Percentiles rank a stretch among this genome's conserved stretches.
Conservation (phyloP, 2,888 invertebrate genomes). For the Apamea epomidion region DNA sequence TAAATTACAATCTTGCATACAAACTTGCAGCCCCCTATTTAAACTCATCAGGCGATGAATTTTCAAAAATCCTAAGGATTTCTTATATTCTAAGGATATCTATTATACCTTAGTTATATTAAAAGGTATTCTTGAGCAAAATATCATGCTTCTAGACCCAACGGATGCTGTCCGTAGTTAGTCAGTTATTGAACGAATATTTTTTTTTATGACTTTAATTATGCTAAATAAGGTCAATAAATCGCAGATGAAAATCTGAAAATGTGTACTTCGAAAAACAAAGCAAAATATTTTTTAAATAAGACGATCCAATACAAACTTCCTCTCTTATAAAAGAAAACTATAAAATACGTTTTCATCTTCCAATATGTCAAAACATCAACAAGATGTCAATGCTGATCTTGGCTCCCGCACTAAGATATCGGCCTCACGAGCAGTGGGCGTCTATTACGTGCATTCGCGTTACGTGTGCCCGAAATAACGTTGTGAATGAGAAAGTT, state of each 20-base stretch:
- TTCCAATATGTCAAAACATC: slow-evolving; percentile 22
- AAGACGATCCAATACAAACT: not conserved
- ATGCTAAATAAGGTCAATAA: not conserved
- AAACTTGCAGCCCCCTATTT: not conserved
- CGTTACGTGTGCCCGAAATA: slow-evolving; percentile 64
- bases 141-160: not conserved
- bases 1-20: not conserved
- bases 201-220: too few relatives aligned
- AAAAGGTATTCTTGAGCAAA: not conserved
- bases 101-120: not conserved
- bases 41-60: not conserved
- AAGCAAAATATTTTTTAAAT: not conserved
- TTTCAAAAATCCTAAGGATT: not conserved
- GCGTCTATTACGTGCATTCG: slow-evolving; percentile 59
- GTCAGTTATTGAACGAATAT: not conserved
- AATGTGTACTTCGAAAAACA: not conserved
- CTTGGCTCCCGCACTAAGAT: slow-evolving; percentile 44
- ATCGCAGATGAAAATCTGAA: not conserved
- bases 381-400: slow-evolving; percentile 44
- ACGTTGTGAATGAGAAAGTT: slow-evolving; percentile 68
- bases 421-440: slow-evolving; percentile 49
- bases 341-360: not conserved
- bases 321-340: not conserved
- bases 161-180: not conserved
- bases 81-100: too few relatives aligned